phyloP scores from a whole-genome alignment of 2,113 vertebrate species.

The Poicephalus meyeri region DNA sequence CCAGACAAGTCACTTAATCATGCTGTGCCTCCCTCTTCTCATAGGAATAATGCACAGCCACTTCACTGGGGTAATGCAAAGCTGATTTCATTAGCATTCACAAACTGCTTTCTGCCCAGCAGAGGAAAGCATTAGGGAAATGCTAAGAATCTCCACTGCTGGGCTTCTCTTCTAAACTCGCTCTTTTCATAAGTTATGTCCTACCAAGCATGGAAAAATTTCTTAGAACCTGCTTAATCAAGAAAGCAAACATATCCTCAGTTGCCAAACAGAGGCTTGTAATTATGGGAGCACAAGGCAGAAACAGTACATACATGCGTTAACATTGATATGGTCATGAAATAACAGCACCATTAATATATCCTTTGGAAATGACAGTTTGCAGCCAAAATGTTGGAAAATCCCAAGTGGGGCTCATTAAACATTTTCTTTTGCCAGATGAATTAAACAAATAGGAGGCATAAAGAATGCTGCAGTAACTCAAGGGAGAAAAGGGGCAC shows the following conservation, averaged over 20 bases:
- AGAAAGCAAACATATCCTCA: constrained; percentile 10
- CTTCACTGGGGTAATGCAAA: neutral
- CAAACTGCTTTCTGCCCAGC: constrained; percentile 19
- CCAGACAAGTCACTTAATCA: constrained; percentile 8
- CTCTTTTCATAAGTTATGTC: neutral
- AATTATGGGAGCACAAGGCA: constrained; percentile 19
- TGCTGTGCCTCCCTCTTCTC: neutral
- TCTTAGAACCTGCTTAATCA: constrained; percentile 39
- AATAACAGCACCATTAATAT: neutral
- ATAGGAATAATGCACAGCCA: constrained; percentile 12
- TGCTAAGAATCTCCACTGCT: neutral
- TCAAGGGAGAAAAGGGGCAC: neutral
- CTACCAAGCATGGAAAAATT: constrained; percentile 11
- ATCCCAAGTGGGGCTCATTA: neutral
- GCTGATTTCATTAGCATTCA: constrained; percentile 52
- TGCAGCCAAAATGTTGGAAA: neutral
- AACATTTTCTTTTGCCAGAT: neutral
- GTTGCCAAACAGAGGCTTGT: constrained; percentile 38
- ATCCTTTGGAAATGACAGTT: neutral
- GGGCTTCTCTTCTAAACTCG: neutral
- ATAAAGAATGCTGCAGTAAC: neutral
- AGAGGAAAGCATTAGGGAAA: constrained; percentile 31
- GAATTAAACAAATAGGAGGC: neutral
- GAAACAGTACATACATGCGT: neutral
- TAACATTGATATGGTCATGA: neutral